Base-by-base conservation (phyloP, 2,797 vertebrate genomes). In the Alca torda region DNA sequence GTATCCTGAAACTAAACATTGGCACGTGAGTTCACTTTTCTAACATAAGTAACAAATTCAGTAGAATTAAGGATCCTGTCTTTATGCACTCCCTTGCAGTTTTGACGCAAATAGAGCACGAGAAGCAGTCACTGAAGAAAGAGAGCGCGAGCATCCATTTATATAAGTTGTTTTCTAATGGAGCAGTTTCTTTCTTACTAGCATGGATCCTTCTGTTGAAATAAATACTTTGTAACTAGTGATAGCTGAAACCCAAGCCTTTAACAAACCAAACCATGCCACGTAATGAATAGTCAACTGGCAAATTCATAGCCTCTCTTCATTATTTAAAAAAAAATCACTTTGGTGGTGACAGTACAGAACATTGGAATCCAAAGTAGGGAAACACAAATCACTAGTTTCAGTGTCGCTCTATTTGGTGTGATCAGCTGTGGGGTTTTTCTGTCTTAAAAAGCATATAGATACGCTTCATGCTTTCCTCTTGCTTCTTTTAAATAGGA, bases 1-100 rank as follows among this genome's bases (percentile, higher is more conserved):
- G 78, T 93, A 86, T 95, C 79, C 67, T 73, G 74, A 95, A 88
- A 90, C 69, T 53, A 69, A 81, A 91, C 24, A 14, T 63, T 91
- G 79, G 69, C 57, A 26, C 1, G 0, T 46, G 84, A 79, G 76
- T 90, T 96, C 56, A 76, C 83, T 95, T 94, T 95, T 91, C 50
- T 78, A 10, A 75, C 84, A 59, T 8, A 9, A 0, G 0, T 30
- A 14, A 31, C 50, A 8, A 78, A 64, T 84, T 65, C 1, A 2
- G 24, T 45, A 57, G 25, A 3, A 6, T 37, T 81, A 39, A 37
- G 45, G 61, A 43, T 21, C 11, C 26, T 3, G 3, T 35, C 43
- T 87, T 48, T 10, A 3, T 60, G 11, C 8, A 57, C 1, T 88
- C 16, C 63, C 8, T 56, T 74, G 53, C 5, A n/a, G 28, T 61